These are phyloP conservation scores for Hofmannophila pseudospretella DNA, from an alignment of 2,888 invertebrate species.

Conservation along the genomic window DNA sequence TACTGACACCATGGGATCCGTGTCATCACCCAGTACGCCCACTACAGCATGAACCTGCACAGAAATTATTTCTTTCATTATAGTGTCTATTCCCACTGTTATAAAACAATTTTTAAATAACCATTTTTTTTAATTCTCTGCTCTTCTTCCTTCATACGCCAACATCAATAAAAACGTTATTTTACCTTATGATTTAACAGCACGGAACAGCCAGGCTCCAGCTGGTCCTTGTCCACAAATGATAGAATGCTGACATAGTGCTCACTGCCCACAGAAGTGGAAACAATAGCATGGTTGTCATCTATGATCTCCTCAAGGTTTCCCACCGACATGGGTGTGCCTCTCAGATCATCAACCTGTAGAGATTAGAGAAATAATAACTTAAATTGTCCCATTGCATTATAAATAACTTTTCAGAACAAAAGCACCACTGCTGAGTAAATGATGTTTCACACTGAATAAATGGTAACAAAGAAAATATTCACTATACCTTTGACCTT, in stretches of 20 bases:
- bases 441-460: no score
- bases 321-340: slow-evolving; percentile 99
- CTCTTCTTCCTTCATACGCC: no score
- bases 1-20: slow-evolving; percentile 99
- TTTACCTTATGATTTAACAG: slow-evolving; percentile 96
- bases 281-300: slow-evolving; percentile 99
- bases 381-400: no score
- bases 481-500: slow-evolving; percentile 90
- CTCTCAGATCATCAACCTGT: slow-evolving; percentile 96
- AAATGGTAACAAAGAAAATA: no score
- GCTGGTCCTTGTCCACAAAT: slow-evolving; percentile 99
- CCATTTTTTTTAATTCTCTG: no score
- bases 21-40: slow-evolving; percentile 98
- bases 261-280: slow-evolving; percentile 98
- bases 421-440: no score
- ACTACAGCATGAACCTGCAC: slow-evolving; percentile 97
- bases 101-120: neutral
- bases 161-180: no score
- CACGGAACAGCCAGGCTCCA: slow-evolving; percentile 99
- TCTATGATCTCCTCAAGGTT: slow-evolving; percentile 99
- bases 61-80: no score
- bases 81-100: no score
- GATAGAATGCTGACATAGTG: slow-evolving; percentile 99
- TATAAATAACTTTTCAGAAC: no score
- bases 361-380: no score